Base-by-base conservation (phyloP, 2,797 vertebrate genomes). In the Chelon labrosus region DNA sequence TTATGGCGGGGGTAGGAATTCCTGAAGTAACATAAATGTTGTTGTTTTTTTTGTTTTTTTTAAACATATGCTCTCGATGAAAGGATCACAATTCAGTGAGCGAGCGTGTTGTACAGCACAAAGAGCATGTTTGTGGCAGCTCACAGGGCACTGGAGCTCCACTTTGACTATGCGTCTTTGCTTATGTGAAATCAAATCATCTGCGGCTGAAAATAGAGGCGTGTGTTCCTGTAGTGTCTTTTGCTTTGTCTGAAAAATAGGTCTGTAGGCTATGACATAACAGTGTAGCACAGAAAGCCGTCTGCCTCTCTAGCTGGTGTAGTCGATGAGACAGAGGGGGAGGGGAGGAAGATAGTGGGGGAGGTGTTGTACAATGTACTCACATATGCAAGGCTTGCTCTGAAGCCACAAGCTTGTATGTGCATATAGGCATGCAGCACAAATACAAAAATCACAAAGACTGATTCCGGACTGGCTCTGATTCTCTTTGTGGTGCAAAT, bases 231-330 rank as follows among this genome's bases (percentile, higher is more conserved):
- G 47, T 59, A 22, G 71, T 74, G 69, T 70, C 44, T 35, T 66
- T 72, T 59, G 70, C 70, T 88, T 87, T 88, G 88, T 90, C 72
- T 87, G 66, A 55, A 53, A 91, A 91, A 81, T 86, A 79, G 79
- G 85, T 85, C 85, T 89, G 76, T 75, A 65, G 79, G 76, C 76
- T 87, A 87, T 93, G 90, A 93, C 93, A 93, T 93, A 94, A 93
- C 91, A 90, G 80, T 46, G 78, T 77, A 65, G 79, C 74, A 90
- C 79, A 84, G 84, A 91, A 82, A 86, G 77, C 83, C 70, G 84
- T 61, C 67, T 88, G 86, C 74, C 67, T 89, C 76, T 87, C 77
- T 41, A 69, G 75, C 62, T 79, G 58, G 76, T 78, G 81, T 74
- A 51, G 66, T 66, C 74, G 79, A 35, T 35, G 67, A 37, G 85